These are phyloP conservation scores for Lasioglossum baleicum DNA, from an alignment of 1,140 invertebrate genomes.

Conservation along the genomic window DNA sequence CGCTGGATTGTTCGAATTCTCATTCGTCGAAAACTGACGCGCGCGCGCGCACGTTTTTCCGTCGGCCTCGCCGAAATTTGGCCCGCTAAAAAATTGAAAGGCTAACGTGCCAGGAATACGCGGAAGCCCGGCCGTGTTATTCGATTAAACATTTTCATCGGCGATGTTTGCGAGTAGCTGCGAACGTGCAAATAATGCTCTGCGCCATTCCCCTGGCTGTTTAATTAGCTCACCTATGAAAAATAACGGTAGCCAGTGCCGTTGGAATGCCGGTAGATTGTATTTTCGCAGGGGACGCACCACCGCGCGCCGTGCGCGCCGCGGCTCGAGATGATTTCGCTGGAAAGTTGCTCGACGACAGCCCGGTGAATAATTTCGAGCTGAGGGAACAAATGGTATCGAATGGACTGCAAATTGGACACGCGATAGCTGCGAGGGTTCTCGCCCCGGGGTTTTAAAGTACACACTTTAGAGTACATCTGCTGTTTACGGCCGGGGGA, in stretches of 20 bases:
- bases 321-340: too few relatives aligned
- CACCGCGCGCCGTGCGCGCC: too few relatives aligned
- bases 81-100: constrained; percentile 8
- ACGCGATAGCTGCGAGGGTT: too few relatives aligned
- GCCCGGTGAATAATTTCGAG: too few relatives aligned
- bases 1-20: background rate
- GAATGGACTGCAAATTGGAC: too few relatives aligned
- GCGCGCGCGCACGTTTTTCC: background rate
- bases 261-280: too few relatives aligned
- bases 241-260: background rate
- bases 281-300: too few relatives aligned
- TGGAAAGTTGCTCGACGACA: too few relatives aligned
- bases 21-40: background rate
- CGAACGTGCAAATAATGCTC: background rate
- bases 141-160: background rate
- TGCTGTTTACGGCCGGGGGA: too few relatives aligned
- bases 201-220: background rate
- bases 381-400: too few relatives aligned
- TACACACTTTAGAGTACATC: too few relatives aligned
- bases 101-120: background rate
- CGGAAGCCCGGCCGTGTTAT: background rate
- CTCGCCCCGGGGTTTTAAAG: too few relatives aligned
- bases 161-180: background rate
- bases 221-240: background rate
- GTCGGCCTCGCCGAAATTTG: background rate